Percentiles rank a stretch among this genome's conserved stretches.
phyloP scores from a whole-genome alignment of 2,113 vertebrate species.

The Falcunculus frontatus region DNA sequence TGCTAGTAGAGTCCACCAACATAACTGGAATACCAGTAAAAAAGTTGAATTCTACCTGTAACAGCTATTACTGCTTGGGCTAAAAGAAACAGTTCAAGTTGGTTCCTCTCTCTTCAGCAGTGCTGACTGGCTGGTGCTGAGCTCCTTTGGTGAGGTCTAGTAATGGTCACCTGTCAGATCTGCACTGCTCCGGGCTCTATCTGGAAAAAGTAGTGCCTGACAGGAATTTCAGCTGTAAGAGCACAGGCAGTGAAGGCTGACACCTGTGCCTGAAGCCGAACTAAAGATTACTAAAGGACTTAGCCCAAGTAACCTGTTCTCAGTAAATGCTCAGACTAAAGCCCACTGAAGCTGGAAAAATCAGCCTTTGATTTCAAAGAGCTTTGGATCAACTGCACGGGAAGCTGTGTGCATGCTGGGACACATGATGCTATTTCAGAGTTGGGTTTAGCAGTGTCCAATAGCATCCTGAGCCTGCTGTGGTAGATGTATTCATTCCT shows the following conservation, averaged over 20 bases:
- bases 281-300: neutral
- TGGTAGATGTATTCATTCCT: neutral
- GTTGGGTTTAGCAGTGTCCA: neutral
- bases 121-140: neutral
- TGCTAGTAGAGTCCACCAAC: neutral
- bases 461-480: neutral
- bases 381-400: neutral
- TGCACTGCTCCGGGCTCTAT: neutral
- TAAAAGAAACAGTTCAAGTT: neutral
- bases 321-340: neutral
- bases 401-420: neutral
- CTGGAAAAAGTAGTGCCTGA: neutral
- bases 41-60: neutral
- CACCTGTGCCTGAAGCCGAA: neutral
- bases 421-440: accelerated
- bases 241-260: neutral
- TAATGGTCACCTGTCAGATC: neutral
- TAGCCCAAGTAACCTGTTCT: accelerated
- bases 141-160: neutral
- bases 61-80: neutral
- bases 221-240: neutral
- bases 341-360: neutral
- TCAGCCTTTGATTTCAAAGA: neutral
- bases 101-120: neutral
- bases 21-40: accelerated